Percentiles rank a stretch among this genome's conserved stretches.
These are phyloP conservation scores for Chironomus striatipennis DNA, from an alignment of 1,140 invertebrate species.

Conservation along the genomic window DNA sequence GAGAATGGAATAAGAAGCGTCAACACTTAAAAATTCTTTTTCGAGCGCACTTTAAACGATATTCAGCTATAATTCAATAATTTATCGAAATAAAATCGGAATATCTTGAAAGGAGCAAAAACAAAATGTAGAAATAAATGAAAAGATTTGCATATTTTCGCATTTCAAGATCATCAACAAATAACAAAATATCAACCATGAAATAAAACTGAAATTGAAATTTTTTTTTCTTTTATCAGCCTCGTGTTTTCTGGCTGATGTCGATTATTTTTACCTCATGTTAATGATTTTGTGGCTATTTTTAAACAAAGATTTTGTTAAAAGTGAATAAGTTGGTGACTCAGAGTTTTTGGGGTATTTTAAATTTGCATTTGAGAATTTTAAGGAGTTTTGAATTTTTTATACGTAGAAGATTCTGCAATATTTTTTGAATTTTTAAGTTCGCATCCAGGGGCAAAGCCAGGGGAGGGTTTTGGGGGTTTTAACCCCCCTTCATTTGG, in stretches of 20 bases:
- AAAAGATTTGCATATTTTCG: constrained; percentile 5
- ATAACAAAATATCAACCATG: constrained; percentile 8
- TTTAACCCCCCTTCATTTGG: no score
- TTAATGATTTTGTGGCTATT: background rate
- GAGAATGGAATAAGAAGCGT: background rate
- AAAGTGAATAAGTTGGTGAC: background rate
- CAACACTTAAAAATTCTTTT: background rate
- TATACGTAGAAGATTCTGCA: no score
- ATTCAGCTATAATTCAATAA: background rate
- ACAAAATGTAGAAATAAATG: background rate
- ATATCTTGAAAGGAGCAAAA: background rate
- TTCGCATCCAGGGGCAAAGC: no score
- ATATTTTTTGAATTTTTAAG: no score
- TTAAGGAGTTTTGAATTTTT: no score
- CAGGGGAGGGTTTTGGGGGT: no score
- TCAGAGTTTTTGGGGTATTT: no score
- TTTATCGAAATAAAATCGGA: background rate
- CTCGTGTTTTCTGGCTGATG: background rate
- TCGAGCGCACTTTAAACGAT: background rate
- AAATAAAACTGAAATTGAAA: background rate
- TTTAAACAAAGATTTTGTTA: background rate
- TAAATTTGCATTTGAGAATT: no score
- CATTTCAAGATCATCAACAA: constrained; percentile 13
- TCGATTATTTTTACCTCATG: background rate
- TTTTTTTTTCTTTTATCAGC: background rate